These are phyloP conservation scores for Ctena decussata DNA, from an alignment of 2,888 invertebrate species.

Conservation along the genomic window DNA sequence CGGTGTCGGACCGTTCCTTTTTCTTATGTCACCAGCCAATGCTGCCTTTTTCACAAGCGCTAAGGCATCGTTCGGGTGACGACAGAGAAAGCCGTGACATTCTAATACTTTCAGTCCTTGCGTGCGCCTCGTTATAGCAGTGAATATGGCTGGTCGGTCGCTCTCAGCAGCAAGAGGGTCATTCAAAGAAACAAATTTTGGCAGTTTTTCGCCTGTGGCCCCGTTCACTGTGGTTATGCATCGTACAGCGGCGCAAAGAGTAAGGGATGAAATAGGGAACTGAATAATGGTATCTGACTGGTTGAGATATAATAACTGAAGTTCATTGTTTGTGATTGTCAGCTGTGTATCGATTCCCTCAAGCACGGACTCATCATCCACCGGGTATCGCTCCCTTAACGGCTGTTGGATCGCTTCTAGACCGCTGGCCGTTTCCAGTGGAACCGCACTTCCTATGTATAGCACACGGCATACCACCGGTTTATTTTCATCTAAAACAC, in stretches of 20 bases:
- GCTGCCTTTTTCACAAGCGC: slow-evolving; percentile 95
- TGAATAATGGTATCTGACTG: slow-evolving; percentile 80
- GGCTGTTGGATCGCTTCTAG: slow-evolving; percentile 85
- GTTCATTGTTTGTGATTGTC: slow-evolving; percentile 98
- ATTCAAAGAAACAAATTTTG: slow-evolving; percentile 84
- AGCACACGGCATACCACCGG: slow-evolving; percentile 74
- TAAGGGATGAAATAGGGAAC: slow-evolving; percentile 85
- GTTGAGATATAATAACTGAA: slow-evolving; percentile 94
- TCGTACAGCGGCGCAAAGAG: slow-evolving; percentile 85
- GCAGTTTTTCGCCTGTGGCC: slow-evolving; percentile 71
- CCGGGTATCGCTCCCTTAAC: slow-evolving; percentile 80
- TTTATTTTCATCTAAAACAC: slow-evolving; percentile 32
- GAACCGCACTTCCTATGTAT: slow-evolving; percentile 86
- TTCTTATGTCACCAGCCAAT: slow-evolving; percentile 68
- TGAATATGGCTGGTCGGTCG: slow-evolving; percentile 85
- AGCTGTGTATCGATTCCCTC: slow-evolving; percentile 92
- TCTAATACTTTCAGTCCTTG: slow-evolving; percentile 85
- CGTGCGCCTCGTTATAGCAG: slow-evolving; percentile 84
- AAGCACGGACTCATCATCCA: slow-evolving; percentile 73
- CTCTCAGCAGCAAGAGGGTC: slow-evolving; percentile 78
- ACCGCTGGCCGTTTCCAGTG: slow-evolving; percentile 83
- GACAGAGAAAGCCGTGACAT: slow-evolving; percentile 85
- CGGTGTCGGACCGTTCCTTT: slow-evolving; percentile 40
- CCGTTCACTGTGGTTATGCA: slow-evolving; percentile 76
- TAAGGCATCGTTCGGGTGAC: slow-evolving; percentile 97